These are phyloP conservation scores for Serrognathus titanus DNA, from an alignment of 2,888 invertebrate genomes.

Conservation along the genomic window DNA sequence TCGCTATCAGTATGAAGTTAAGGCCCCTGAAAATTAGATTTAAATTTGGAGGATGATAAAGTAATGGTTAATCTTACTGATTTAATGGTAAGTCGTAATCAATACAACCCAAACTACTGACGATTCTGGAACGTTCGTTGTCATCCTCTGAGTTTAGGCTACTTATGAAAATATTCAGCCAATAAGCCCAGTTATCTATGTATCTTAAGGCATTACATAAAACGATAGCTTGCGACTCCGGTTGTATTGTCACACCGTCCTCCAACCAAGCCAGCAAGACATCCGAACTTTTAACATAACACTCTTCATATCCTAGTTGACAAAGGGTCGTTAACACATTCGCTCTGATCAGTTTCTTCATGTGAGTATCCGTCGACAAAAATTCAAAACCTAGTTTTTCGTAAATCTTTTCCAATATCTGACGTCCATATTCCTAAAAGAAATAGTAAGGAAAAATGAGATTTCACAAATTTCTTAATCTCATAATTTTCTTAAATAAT, in stretches of 20 bases:
- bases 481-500: background rate
- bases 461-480: background rate
- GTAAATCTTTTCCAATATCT: slow-evolving; percentile 53
- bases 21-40: no score
- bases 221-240: slow-evolving; percentile 35
- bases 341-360: slow-evolving; percentile 24
- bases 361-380: slow-evolving; percentile 22
- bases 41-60: no score
- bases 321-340: slow-evolving; percentile 28
- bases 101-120: slow-evolving; percentile 62
- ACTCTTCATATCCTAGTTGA: slow-evolving; percentile 21
- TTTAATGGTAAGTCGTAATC: background rate
- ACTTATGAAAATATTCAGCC: slow-evolving; percentile 59
- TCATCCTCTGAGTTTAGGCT: slow-evolving; percentile 55
- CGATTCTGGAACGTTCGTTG: slow-evolving; percentile 58
- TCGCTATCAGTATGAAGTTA: no score
- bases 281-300: slow-evolving; percentile 17
- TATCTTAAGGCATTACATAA: slow-evolving; percentile 45
- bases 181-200: slow-evolving; percentile 54
- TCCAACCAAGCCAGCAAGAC: slow-evolving; percentile 12
- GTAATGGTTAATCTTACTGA: no score
- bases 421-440: slow-evolving; percentile 7
- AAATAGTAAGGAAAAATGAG: background rate
- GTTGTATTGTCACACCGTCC: background rate
- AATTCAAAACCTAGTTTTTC: slow-evolving; percentile 10